Base-by-base conservation (phyloP, 2,113 vertebrate genomes). In the Microcebus jonahi region DNA sequence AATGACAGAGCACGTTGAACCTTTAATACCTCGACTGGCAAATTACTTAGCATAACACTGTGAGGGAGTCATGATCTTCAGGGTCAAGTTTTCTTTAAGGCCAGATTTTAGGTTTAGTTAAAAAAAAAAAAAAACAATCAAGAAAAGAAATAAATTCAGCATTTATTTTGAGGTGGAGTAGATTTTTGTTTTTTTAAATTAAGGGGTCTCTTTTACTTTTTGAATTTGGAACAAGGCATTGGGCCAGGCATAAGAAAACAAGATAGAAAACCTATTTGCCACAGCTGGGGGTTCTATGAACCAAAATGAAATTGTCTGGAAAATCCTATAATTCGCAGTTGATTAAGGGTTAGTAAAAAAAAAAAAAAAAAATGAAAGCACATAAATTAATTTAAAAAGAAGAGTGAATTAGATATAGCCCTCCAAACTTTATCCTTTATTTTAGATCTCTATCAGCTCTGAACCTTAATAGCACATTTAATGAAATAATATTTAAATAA, bases 401-500 rank as follows among this genome's bases (percentile, higher is more conserved):
- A 88, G 45, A 91, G 21, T 71, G 21, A 92, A 84, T 81, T 86
- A 92, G 29, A 84, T 57, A 75, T 8, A 83, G 45, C 31, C 34
- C 31, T 61, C 61, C 39, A 88, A 97, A 92, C 18, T 89, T 84
- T 67, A 57, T 73, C 48, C 34, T 77, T 93, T 88, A 53, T 29
- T 77, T 93, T 88, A 53, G 29, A 39, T n/a, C 79, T 48, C 45
- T 11, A 68, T 31, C 31, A 18, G 31, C 55, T 88, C 61, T 70
- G n/a, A 71, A 39, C 73, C 11, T 82, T 90, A 90, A 45, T 12
- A 85, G 14, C 34, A 63, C 57, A n/a, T 90, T 94, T 84, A 87
- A 68, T 81, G 36, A 97, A 91, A 63, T 91, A 88, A 89, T 87
- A 94, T 87, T 82, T 96, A 93, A 94, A 94, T 90, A 59, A 93